Percentiles rank a stretch among this genome's conserved stretches.
Conservation (phyloP, 2,888 invertebrate genomes). For the Chaetogeoica ovagalla region DNA sequence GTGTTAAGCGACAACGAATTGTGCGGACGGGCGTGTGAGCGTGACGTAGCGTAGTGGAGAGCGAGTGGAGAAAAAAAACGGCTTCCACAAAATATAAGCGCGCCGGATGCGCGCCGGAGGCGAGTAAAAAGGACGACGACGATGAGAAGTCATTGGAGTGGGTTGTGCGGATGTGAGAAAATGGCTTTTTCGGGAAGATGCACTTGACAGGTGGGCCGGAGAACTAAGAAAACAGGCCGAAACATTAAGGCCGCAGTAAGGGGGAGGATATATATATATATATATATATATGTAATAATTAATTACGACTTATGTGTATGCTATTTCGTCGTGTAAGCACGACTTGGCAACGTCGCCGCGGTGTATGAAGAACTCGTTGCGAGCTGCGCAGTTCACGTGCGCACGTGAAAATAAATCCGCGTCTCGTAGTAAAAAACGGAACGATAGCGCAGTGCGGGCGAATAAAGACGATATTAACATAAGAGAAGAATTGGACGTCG, state of each 20-base stretch:
- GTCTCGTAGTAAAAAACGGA: background rate
- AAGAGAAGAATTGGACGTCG: no score
- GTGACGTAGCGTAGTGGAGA: no score
- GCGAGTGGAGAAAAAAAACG: background rate
- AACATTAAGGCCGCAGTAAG: conserved; percentile 41
- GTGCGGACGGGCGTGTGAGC: no score
- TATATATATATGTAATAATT: conserved; percentile 12
- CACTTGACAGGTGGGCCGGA: conserved; percentile 48
- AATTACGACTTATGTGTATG: conserved; percentile 30
- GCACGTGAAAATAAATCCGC: conserved; percentile 26
- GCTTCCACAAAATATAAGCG: background rate
- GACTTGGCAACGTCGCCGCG: conserved; percentile 4
- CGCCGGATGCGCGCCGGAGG: background rate
- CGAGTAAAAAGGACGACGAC: conserved; percentile 15
- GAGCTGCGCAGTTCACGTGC: conserved; percentile 8
- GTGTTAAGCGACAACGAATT: no score
- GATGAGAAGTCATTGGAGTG: conserved; percentile 28
- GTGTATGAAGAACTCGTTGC: background rate
- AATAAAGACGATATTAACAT: no score
- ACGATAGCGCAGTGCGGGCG: no score
- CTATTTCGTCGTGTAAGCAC: no score
- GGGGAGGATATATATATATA: conserved; percentile 27
- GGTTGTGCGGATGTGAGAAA: conserved; percentile 40
- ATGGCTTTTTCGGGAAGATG: conserved; percentile 50
- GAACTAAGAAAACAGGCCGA: conserved; percentile 36